Percentiles rank a stretch among this genome's conserved stretches.
Evolutionary conservation across 1,140 invertebrate genomes (phyloP).

Genomic region (Drosophila nasuta): DNA sequence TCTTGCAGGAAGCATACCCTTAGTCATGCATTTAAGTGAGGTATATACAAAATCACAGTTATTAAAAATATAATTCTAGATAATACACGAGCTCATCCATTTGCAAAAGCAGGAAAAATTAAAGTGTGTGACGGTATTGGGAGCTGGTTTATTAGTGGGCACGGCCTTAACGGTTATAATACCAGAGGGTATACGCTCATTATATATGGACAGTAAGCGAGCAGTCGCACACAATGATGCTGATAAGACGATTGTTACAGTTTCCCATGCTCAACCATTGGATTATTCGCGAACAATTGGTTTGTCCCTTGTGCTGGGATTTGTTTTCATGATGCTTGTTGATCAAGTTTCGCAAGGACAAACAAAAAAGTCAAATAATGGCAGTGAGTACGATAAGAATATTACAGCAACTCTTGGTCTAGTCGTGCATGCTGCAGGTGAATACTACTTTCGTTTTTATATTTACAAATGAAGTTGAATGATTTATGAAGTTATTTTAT

Average conservation of each 20-base stretch:
- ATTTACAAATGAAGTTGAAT: neutral
- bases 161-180: conserved; percentile 99
- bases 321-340: conserved; percentile 98
- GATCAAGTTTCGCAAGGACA: conserved; percentile 91
- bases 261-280: neutral
- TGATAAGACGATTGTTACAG: conserved; percentile 21
- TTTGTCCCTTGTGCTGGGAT: conserved; percentile 89
- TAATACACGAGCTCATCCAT: neutral
- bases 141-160: conserved; percentile 98
- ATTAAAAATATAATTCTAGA: neutral
- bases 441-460: neutral
- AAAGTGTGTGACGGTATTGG: conserved; percentile 96
- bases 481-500: neutral
- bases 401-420: conserved; percentile 95
- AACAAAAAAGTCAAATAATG: conserved; percentile 86
- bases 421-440: conserved; percentile 94
- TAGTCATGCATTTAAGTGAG: conserved; percentile 97
- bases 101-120: conserved; percentile 92
- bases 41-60: conserved; percentile 85
- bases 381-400: conserved; percentile 87
- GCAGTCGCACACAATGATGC: conserved; percentile 26
- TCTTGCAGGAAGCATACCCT: conserved; percentile 95
- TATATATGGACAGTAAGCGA: conserved; percentile 86
- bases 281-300: conserved; percentile 88
- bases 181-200: conserved; percentile 97